Base-by-base conservation (phyloP, 2,113 vertebrate genomes). In the Dipodomys stephensi region DNA sequence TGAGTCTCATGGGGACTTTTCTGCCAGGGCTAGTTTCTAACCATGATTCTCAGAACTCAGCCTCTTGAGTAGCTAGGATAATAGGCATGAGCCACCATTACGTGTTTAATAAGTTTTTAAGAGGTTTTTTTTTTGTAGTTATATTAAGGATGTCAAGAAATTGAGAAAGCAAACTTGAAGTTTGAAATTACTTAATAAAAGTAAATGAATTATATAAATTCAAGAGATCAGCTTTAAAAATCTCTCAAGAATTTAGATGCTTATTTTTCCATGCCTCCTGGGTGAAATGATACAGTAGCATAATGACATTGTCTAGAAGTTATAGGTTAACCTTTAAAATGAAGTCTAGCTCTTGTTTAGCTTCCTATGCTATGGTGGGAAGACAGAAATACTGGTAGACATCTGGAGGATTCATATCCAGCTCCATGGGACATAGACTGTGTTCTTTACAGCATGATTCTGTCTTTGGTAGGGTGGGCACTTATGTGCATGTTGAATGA, bases 131-230 rank as follows among this genome's bases (percentile, higher is more conserved):
- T 94, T 76, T 88, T 39, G 39, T 81, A 88, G 46, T 6, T 68
- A 79, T 82, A 80, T 80, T 92, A 84, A 92, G 32, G 22, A 87
- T 82, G 49, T 79, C 8, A 68, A 85, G 60, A 62, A 88, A 62
- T 32, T 71, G 22, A 74, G 32, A 83, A 27, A 68, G n/a, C 30
- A 81, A 68, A 62, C 49, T 92, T 82, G 78, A 53, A 88, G 87
- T 88, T 87, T 91, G 76, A 82, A 91, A 80, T 79, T 92, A 9
- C 82, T 87, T 94, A 83, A 32, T 89, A 57, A 57, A 57, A 57
- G 15, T 57, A 57, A 57, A 57, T 57, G 53, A 57, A 18, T 57
- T 57, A 16, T 57, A 57, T 81, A 92, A 90, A 60, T 83, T 85
- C 30, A 78, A 60, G 64, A 46, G 62, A 67, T 83, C 67, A 92